Base-by-base conservation (phyloP, 1,140 invertebrate species). In the Pseudachorutes palmiensis region DNA sequence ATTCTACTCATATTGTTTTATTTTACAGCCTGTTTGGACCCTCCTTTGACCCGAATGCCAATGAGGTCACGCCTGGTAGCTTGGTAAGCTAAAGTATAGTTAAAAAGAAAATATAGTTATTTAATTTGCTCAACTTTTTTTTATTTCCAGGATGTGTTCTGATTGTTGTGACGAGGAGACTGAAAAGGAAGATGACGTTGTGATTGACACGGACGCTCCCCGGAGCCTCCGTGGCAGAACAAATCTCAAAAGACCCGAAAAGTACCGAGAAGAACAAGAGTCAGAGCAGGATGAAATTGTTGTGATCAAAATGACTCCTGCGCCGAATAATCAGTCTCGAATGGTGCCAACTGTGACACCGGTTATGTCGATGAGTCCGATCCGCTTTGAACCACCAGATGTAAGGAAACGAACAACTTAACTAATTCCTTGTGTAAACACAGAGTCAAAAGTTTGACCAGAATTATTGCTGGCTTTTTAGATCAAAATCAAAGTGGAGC, bases 21-120 rank as follows among this genome's bases (percentile, higher is more conserved):
- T 19, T 55, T 55, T 48, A 12, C 26, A 24, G 32, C 88, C 57
- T 98, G 96, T 80, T 81, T 98, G 55, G 90, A 91, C 76, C 94
- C 94, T 26, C 92, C 92, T 19, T 79, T 98, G 3, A 88, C 89
- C 16, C 83, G 93, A 60, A 89, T 97, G 80, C 95, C 96, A 0
- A 94, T 93, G 77, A 96, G 95, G 81, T 93, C 92, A 28, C 94
- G 94, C 80, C 84, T 90, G 2, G 91, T 84, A 81, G 93, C 92
- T 74, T 97, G 94, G 94, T 90, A 78, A 77, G 78, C 31, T 64
- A 24, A 14, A n/a, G 32, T 59, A 30, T 58, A 41, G n/a, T 45
- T 33, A 29, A 65, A 9, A 29, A 14, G 2, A 19, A n/a, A 26
- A 36, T 59, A 36, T 12, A 9, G 19, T 29, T 65, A 60, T 60